A percentile compares a stretch with the other conserved stretches of the same genome.
Conservation (phyloP, 2,113 vertebrate species). For the Propithecus coquereli region DNA sequence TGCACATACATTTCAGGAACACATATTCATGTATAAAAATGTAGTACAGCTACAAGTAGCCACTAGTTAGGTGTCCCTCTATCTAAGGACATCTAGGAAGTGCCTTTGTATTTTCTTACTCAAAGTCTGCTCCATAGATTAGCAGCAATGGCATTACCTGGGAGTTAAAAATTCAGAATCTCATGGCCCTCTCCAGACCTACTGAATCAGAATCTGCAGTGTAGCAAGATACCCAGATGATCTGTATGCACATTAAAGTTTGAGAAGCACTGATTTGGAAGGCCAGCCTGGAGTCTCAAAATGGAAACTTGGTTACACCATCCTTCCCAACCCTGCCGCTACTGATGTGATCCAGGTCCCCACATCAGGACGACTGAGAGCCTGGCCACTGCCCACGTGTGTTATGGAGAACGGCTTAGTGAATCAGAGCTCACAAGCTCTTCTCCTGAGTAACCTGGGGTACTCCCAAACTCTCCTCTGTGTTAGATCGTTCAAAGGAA, state of each 20-base stretch:
- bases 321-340: not conserved
- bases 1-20: not conserved
- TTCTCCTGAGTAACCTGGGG: not conserved
- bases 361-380: not conserved
- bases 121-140: not conserved
- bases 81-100: not conserved
- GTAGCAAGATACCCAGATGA: not conserved
- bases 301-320: not conserved
- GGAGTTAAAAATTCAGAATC: not conserved
- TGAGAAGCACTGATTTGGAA: not conserved
- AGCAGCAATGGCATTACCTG: not conserved
- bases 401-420: not conserved
- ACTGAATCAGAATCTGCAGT: not conserved
- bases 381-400: not conserved
- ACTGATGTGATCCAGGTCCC: not conserved
- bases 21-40: not conserved
- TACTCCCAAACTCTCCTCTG: not conserved
- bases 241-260: not conserved
- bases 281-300: not conserved
- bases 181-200: not conserved
- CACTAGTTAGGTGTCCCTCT: not conserved
- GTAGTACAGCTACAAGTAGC: not conserved
- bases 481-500: not conserved
- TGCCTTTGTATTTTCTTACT: not conserved
- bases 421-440: not conserved